Conservation (phyloP, 2,797 vertebrate species). For the Pterois miles region DNA sequence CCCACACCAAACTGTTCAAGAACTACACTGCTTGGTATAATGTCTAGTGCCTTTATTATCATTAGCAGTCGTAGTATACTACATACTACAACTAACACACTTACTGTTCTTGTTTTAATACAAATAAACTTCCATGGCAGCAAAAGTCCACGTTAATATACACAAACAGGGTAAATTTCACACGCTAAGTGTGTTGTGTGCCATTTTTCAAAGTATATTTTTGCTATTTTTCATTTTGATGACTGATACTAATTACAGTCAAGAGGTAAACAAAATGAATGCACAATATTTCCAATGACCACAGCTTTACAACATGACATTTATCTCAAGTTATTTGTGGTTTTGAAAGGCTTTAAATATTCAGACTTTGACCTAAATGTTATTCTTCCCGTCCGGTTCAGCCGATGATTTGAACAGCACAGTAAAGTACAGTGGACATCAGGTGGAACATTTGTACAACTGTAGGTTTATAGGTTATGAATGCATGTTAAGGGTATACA, state of each 20-base stretch:
- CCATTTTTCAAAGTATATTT: slow-evolving; percentile 6
- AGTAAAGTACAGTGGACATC: slow-evolving; percentile 44
- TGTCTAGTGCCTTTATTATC: not conserved
- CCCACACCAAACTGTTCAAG: not conserved
- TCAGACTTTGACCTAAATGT: slow-evolving; percentile 49
- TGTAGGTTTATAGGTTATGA: slow-evolving; percentile 46
- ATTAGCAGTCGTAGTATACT: not conserved
- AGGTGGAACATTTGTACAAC: slow-evolving; percentile 52
- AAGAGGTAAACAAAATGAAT: slow-evolving; percentile 81
- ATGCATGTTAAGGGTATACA: slow-evolving; percentile 51
- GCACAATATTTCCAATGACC: slow-evolving; percentile 75
- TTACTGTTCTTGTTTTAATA: not conserved
- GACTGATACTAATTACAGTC: slow-evolving; percentile 82
- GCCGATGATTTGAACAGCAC: slow-evolving; percentile 55
- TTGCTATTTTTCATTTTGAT: slow-evolving; percentile 77
- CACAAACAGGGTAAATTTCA: not conserved
- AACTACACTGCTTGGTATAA: not conserved
- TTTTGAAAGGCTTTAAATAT: slow-evolving; percentile 68
- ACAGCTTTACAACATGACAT: slow-evolving; percentile 64
- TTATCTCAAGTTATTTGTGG: slow-evolving; percentile 55
- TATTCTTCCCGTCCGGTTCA: slow-evolving; percentile 41
- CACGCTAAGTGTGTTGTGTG: not conserved
- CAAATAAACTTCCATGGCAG: not conserved
- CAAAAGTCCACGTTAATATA: not conserved
- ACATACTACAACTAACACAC: not conserved